These are phyloP conservation scores for Chauna torquata DNA, from an alignment of 2,113 vertebrate genomes.

Conservation along the genomic window DNA sequence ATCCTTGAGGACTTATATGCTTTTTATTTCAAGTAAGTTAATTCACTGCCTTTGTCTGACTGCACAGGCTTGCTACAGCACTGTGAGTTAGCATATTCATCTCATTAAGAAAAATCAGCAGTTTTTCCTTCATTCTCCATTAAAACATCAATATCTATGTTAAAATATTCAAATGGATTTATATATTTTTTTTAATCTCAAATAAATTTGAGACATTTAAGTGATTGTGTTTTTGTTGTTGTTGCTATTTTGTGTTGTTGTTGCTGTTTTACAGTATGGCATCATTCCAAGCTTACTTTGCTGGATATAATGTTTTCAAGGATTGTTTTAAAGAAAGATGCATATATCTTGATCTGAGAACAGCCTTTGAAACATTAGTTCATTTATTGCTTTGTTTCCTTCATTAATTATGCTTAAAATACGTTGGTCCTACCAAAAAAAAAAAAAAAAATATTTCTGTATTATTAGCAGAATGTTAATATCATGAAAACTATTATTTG, in stretches of 20 bases:
- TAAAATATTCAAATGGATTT: neutral
- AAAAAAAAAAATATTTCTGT: neutral
- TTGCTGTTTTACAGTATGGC: neutral
- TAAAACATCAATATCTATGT: neutral
- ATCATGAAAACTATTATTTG: neutral
- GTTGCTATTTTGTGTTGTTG: neutral
- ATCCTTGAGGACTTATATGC: neutral
- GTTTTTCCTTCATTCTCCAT: neutral
- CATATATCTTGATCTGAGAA: neutral
- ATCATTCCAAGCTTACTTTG: neutral
- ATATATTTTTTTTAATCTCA: neutral
- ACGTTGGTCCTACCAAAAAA: too few relatives aligned
- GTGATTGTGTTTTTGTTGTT: neutral
- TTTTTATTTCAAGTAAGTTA: slow-evolving; percentile 45
- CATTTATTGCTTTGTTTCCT: neutral
- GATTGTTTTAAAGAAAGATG: neutral
- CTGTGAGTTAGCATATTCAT: neutral
- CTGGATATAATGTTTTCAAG: neutral
- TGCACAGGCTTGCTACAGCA: neutral
- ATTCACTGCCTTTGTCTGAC: neutral
- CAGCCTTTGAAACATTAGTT: neutral
- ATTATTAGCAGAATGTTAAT: neutral
- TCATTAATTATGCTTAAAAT: too few relatives aligned
- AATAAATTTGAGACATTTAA: neutral
- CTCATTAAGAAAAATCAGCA: slow-evolving; percentile 25